Percentiles rank a stretch among this genome's conserved stretches.
phyloP scores from a whole-genome alignment of 2,888 invertebrate genomes.

The Boloria euphrosyne region DNA sequence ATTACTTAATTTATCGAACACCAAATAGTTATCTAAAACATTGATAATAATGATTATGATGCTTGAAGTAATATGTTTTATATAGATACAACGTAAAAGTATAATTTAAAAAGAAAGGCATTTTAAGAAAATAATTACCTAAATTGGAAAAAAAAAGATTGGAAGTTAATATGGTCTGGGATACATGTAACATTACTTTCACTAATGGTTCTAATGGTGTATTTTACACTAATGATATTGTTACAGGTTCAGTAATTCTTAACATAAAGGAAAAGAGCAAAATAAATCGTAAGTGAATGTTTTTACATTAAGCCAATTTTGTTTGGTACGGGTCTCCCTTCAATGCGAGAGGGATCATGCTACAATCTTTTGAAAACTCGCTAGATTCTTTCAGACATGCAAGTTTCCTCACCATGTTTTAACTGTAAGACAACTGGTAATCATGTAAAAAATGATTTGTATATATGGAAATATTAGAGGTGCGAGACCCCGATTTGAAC shows the following conservation, averaged over 20 bases:
- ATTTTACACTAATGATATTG: conserved; percentile 68
- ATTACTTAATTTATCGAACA: conserved; percentile 5
- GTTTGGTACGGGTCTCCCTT: not conserved
- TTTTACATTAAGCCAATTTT: not conserved
- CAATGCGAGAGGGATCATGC: no score
- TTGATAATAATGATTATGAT: conserved; percentile 14
- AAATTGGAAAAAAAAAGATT: not conserved
- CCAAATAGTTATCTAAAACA: conserved; percentile 2
- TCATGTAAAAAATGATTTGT: no score
- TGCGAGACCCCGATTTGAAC: no score
- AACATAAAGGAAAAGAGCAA: conserved; percentile 59
- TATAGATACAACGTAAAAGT: not conserved
- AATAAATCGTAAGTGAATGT: conserved; percentile 53
- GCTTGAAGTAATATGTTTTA: not conserved
- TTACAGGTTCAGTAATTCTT: conserved; percentile 66
- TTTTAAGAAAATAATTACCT: not conserved
- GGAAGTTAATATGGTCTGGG: conserved; percentile 57
- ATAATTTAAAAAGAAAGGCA: not conserved
- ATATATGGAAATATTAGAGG: no score
- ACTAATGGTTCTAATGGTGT: conserved; percentile 61
- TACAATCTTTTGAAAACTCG: no score
- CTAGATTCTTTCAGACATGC: no score
- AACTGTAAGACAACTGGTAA: no score
- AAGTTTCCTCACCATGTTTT: no score
- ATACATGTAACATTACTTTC: conserved; percentile 57